Evolutionary conservation across 2,113 vertebrate species (phyloP).

Genomic region (Isichthys henryi): DNA sequence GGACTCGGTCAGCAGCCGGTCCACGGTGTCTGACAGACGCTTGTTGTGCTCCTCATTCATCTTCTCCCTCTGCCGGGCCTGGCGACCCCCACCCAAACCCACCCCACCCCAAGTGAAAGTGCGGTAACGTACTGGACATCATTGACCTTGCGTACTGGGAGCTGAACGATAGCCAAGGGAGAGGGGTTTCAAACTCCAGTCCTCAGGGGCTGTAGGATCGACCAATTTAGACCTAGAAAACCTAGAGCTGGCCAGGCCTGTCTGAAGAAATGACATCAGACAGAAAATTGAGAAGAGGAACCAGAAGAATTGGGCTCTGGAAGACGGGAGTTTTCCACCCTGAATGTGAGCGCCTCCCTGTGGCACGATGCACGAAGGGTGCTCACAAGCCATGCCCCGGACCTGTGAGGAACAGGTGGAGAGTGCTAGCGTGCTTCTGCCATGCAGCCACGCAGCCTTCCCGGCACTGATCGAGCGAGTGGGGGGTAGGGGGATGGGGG

Average conservation of each 20-base stretch:
- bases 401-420: neutral
- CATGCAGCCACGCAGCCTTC: neutral
- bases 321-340: neutral
- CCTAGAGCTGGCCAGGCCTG: neutral
- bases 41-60: conserved; percentile 99
- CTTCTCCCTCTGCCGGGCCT: conserved; percentile 98
- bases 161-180: neutral
- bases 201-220: conserved; percentile 65
- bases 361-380: conserved; percentile 43
- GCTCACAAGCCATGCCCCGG: neutral
- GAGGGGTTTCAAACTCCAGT: neutral
- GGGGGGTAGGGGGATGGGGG: neutral
- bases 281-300: neutral
- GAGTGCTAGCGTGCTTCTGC: neutral
- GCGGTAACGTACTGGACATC: neutral
- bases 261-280: neutral
- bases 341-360: conserved; percentile 61
- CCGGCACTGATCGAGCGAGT: neutral
- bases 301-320: neutral
- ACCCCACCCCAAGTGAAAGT: conserved; percentile 9
- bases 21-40: conserved; percentile 92
- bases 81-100: neutral
- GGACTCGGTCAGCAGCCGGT: conserved; percentile 90
- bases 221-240: neutral
- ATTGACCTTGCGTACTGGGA: no score